These are phyloP conservation scores for Phanerotoma sp. DNA, from an alignment of 2,888 invertebrate genomes.

Conservation along the genomic window DNA sequence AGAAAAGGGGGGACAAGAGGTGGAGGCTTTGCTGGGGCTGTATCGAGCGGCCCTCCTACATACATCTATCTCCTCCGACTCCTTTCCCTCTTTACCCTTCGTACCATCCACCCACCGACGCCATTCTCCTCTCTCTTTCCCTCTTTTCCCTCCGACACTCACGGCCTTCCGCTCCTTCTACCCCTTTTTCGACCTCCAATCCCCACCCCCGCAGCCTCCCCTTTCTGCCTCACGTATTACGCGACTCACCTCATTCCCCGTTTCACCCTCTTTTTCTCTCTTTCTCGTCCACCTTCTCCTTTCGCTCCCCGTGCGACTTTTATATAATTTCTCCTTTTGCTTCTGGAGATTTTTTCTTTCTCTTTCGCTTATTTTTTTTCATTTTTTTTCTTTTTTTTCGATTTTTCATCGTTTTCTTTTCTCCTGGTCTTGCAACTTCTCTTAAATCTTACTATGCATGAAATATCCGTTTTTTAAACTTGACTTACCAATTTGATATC, in stretches of 20 bases:
- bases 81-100: constrained; percentile 30
- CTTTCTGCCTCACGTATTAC: constrained; percentile 34
- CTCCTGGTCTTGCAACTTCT: constrained; percentile 36
- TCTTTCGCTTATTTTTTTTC: constrained; percentile 17
- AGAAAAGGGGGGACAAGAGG: constrained; percentile 25
- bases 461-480: neutral
- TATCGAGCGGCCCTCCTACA: constrained; percentile 58
- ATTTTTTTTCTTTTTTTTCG: constrained; percentile 19
- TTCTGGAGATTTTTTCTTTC: constrained; percentile 15
- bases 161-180: constrained; percentile 31
- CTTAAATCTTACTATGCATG: constrained; percentile 4
- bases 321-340: constrained; percentile 22
- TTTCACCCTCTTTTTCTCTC: constrained; percentile 33
- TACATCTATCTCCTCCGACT: constrained; percentile 57
- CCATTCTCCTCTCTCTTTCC: constrained; percentile 30
- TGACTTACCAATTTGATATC: neutral
- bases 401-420: constrained; percentile 8
- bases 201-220: constrained; percentile 30
- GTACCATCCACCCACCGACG: constrained; percentile 16
- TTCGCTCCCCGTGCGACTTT: constrained; percentile 30
- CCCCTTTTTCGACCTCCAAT: constrained; percentile 34
- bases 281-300: constrained; percentile 28
- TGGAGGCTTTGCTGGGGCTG: constrained; percentile 56
- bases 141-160: constrained; percentile 43
- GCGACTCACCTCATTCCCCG: constrained; percentile 44